Conservation (phyloP, 2,797 vertebrate species). For the Xerus rutilus region DNA sequence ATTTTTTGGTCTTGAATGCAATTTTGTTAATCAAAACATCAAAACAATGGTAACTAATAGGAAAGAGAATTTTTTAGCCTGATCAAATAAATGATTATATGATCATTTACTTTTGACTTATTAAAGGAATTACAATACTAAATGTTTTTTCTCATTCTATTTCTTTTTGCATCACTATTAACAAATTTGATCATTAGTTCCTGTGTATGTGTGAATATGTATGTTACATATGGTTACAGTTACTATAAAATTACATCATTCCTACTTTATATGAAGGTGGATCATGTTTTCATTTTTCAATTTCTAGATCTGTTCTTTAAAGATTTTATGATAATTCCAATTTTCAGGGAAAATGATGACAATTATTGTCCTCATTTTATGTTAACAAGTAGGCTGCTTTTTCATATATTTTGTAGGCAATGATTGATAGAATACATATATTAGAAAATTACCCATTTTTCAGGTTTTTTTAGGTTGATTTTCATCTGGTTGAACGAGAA, state of each 20-base stretch:
- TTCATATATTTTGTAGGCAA: not conserved
- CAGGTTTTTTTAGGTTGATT: not conserved
- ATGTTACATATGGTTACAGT: not conserved
- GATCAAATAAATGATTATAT: not conserved
- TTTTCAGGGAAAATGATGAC: not conserved
- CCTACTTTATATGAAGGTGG: not conserved
- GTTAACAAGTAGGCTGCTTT: not conserved
- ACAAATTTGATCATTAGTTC: not conserved
- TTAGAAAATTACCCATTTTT: not conserved
- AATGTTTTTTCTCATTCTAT: not conserved
- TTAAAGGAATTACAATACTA: not conserved
- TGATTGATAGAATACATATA: not conserved
- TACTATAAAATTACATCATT: not conserved
- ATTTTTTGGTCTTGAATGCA: not conserved
- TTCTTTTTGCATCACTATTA: not conserved
- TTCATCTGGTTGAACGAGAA: not conserved
- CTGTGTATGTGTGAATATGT: not conserved
- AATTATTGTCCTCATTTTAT: not conserved
- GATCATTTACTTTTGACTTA: not conserved
- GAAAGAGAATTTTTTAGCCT: not conserved
- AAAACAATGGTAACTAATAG: not conserved
- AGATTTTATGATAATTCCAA: not conserved
- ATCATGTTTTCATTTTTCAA: not conserved
- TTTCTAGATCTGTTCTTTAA: not conserved
- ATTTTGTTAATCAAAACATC: not conserved